Evolutionary conservation across 2,888 invertebrate genomes (phyloP).

Genomic region (Euzophera pinguis): DNA sequence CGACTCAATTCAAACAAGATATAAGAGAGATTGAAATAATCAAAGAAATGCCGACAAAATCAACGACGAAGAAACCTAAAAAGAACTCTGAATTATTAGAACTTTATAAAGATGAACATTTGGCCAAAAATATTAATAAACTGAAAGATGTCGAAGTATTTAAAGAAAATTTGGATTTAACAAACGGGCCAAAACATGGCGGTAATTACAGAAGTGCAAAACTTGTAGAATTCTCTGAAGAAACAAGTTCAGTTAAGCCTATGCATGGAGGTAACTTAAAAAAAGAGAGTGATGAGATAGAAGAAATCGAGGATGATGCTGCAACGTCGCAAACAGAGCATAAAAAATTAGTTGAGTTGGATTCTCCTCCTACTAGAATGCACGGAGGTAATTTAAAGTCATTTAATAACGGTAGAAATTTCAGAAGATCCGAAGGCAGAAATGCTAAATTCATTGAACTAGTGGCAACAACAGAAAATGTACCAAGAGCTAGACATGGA

Average conservation of each 20-base stretch:
- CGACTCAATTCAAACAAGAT: conserved; percentile 64
- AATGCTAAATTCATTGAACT: conserved; percentile 47
- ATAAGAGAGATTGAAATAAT: conserved; percentile 67
- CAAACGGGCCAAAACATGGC: conserved; percentile 61
- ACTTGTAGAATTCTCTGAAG: conserved; percentile 25
- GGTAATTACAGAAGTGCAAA: conserved; percentile 63
- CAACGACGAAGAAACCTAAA: conserved; percentile 32
- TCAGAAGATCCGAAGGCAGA: conserved; percentile 30
- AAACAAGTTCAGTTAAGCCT: conserved; percentile 20
- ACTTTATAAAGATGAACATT: conserved; percentile 62
- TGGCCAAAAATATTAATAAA: conserved; percentile 65
- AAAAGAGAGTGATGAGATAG: conserved; percentile 7
- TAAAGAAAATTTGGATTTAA: conserved; percentile 49
- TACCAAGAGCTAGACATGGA: conserved; percentile 39
- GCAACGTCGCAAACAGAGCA: conserved; percentile 53
- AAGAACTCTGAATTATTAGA: conserved; percentile 53
- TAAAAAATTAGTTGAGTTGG: conserved; percentile 39
- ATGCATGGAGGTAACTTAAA: conserved; percentile 11
- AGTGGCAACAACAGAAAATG: conserved; percentile 27
- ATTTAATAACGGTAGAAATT: conserved; percentile 28
- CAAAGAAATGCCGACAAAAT: conserved; percentile 50
- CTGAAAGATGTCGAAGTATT: conserved; percentile 69
- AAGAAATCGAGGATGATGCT: conserved; percentile 36
- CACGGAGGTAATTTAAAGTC: conserved; percentile 43
- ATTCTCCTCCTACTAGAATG: conserved; percentile 28